Conservation (phyloP, 2,113 vertebrate species). For the Nanorana parkeri region DNA sequence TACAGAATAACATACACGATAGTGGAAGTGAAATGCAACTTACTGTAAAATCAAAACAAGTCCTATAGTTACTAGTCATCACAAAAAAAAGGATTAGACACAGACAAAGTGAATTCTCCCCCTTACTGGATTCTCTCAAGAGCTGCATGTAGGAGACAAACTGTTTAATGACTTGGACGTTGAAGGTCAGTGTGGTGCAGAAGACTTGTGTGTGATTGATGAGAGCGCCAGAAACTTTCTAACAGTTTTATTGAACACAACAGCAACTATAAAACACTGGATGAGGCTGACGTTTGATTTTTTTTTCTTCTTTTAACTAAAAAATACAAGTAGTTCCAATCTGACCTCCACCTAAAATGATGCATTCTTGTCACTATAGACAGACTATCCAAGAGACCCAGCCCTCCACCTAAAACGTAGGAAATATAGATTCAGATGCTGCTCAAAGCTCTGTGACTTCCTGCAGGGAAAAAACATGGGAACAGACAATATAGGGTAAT, state of each 20-base stretch:
- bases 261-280: not conserved
- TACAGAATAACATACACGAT: too few relatives aligned
- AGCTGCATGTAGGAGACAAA: not conserved
- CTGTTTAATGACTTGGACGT: not conserved
- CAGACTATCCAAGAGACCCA: not conserved
- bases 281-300: not conserved
- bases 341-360: not conserved
- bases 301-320: not conserved
- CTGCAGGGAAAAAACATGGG: too few relatives aligned
- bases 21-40: too few relatives aligned
- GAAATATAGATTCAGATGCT: too few relatives aligned
- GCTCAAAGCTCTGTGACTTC: too few relatives aligned
- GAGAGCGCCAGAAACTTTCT: conserved; percentile 15
- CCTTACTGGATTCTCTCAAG: not conserved
- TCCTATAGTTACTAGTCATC: too few relatives aligned
- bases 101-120: too few relatives aligned
- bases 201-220: conserved; percentile 25
- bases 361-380: not conserved
- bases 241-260: not conserved
- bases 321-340: not conserved
- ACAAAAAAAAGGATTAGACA: too few relatives aligned
- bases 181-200: conserved; percentile 15
- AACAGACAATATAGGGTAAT: too few relatives aligned
- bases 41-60: too few relatives aligned
- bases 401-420: not conserved